Percentiles rank a stretch among this genome's conserved stretches.
These are phyloP conservation scores for Nematopogon swammerdamellus DNA, from an alignment of 2,888 invertebrate species.

Conservation along the genomic window DNA sequence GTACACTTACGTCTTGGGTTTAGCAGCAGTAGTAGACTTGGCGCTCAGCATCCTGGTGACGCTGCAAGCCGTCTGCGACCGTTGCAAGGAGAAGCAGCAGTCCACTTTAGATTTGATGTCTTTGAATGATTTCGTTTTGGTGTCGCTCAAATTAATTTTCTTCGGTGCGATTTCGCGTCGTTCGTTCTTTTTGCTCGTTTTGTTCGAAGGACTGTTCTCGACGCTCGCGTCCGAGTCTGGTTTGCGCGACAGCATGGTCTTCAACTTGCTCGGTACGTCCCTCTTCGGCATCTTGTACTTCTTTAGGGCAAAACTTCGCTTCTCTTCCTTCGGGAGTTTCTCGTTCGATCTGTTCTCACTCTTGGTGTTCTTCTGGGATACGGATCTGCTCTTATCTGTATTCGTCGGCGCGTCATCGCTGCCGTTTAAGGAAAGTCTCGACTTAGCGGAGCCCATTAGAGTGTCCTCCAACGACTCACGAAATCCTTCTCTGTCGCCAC, in stretches of 20 bases:
- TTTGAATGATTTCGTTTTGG: conserved; percentile 69
- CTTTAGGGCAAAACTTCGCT: conserved; percentile 54
- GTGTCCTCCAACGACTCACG: conserved; percentile 22
- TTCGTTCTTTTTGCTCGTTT: conserved; percentile 58
- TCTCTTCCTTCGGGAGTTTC: conserved; percentile 47
- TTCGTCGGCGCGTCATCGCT: conserved; percentile 32
- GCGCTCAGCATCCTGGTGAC: conserved; percentile 45
- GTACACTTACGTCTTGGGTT: conserved; percentile 54
- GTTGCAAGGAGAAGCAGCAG: conserved; percentile 49
- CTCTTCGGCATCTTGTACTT: conserved; percentile 77
- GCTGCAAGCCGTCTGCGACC: conserved; percentile 48
- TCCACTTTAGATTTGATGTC: conserved; percentile 87
- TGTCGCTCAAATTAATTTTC: conserved; percentile 71
- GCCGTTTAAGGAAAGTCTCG: background rate
- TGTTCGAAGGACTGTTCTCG: conserved; percentile 52
- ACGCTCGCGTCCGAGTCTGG: conserved; percentile 48
- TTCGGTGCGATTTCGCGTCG: conserved; percentile 85
- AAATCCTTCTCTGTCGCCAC: conserved; percentile 23
- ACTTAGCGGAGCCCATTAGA: conserved; percentile 14
- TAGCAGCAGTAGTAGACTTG: conserved; percentile 36
- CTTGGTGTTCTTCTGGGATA: conserved; percentile 14
- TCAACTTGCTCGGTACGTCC: conserved; percentile 73
- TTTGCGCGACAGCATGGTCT: conserved; percentile 65
- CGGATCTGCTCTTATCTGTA: conserved; percentile 32
- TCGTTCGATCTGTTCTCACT: conserved; percentile 33